Evolutionary conservation across 2,113 vertebrate species (phyloP).

Genomic region (Mobula birostris): DNA sequence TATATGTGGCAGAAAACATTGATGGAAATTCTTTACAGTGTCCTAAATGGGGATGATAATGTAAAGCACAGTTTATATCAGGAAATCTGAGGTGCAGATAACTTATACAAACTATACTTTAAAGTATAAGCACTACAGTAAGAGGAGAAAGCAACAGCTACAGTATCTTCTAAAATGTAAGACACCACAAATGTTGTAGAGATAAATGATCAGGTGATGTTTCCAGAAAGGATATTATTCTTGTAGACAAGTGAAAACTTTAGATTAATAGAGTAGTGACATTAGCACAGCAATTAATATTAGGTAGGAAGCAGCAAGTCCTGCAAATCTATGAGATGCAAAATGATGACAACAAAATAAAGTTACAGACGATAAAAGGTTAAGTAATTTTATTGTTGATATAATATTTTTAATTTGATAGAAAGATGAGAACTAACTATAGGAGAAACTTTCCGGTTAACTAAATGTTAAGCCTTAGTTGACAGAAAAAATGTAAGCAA

Average conservation of each 20-base stretch:
- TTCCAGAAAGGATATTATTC: not conserved
- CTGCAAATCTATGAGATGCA: not conserved
- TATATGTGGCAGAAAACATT: too few relatives aligned
- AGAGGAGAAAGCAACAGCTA: not conserved
- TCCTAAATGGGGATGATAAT: too few relatives aligned
- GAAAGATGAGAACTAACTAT: slow-evolving; percentile 11
- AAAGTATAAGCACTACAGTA: not conserved
- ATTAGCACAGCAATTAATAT: too few relatives aligned
- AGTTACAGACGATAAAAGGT: too few relatives aligned
- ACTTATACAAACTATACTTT: not conserved
- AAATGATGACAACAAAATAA: not conserved
- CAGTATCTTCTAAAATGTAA: not conserved
- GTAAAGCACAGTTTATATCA: too few relatives aligned
- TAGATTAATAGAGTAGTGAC: too few relatives aligned
- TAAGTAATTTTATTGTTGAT: too few relatives aligned
- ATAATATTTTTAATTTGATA: not conserved
- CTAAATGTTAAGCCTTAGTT: not conserved
- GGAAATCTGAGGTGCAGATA: too few relatives aligned
- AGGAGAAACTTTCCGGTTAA: not conserved
- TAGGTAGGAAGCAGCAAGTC: too few relatives aligned
- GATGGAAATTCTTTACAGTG: too few relatives aligned
- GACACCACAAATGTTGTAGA: not conserved
- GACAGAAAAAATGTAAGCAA: not conserved
- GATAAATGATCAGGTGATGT: not conserved
- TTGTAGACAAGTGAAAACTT: not conserved